Base-by-base conservation (phyloP, 1,140 invertebrate genomes). In the Neelides sp. region DNA sequence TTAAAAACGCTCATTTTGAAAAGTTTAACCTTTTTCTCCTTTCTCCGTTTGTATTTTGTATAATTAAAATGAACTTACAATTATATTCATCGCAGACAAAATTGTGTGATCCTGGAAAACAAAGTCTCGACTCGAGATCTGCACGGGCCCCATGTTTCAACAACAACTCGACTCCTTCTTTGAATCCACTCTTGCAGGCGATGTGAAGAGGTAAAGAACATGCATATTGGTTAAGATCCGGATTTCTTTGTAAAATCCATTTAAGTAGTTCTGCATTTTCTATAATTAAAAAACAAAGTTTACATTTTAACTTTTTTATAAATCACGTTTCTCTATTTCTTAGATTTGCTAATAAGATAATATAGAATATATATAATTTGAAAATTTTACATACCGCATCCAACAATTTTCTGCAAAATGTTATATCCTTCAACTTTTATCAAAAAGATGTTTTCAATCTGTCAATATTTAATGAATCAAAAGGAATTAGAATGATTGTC, bases 131-230 rank as follows among this genome's bases (percentile, higher is more conserved):
- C 61, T 71, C 70, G 17, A 66, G 65, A 55, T 74, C 71, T 28
- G 68, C 64, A 40, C 66, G 50, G 12, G 69, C 73, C 23, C 68
- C 73, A 66, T 71, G 65, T 59, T 69, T 72, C 52, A 71, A 55
- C 15, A 71, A 56, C 5, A 72, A 27, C 48, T 73, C 72, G 0
- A 73, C 71, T 46, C 66, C 66, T 23, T 74, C 71, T 49, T 72
- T 69, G 51, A 69, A 77, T 69, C 80, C 80, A 64, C 78, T 78
- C 2, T 80, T 64, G 49, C 79, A 81, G 20, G 80, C 80, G 41
- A 83, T 82, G 62, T 83, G 80, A 22, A 83, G 64, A 15, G 80
- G 79, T 20, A 82, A 65, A 52, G 79, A 82, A 61, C 80, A 83
- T 28, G 78, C 75, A 48, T 78, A 77, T 4, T 80, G 64, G 65